Conservation (phyloP, 2,113 vertebrate species). For the Eupsittula cactorum region DNA sequence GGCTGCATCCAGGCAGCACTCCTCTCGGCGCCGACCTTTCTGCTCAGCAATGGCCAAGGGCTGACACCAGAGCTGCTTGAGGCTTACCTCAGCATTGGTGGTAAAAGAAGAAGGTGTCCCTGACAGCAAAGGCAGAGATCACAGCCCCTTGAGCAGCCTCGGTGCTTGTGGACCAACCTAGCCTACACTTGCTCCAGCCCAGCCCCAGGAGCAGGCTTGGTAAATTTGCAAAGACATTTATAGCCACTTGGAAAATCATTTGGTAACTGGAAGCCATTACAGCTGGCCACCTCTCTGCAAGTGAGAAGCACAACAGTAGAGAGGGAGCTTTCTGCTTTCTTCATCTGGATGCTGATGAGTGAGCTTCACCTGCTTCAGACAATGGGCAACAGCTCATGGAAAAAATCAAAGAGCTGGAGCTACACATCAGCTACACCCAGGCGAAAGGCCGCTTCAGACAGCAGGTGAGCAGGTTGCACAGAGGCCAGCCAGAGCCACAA, state of each 20-base stretch:
- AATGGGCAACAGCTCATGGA: constrained; percentile 62
- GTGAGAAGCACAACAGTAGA: neutral
- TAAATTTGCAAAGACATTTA: neutral
- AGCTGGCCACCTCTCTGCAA: neutral
- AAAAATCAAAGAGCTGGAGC: constrained; percentile 69
- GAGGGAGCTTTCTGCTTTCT: neutral
- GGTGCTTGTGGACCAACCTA: neutral
- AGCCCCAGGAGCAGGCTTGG: neutral
- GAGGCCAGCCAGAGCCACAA: neutral
- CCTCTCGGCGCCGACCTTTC: neutral
- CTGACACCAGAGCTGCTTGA: neutral
- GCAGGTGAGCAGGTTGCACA: constrained; percentile 51
- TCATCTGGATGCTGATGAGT: constrained; percentile 66
- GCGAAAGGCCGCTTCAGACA: constrained; percentile 65
- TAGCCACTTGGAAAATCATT: neutral
- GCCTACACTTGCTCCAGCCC: neutral
- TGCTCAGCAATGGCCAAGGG: neutral
- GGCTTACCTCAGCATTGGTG: neutral
- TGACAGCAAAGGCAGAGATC: neutral
- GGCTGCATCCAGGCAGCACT: neutral
- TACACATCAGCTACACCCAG: constrained; percentile 4
- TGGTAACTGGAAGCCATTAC: neutral
- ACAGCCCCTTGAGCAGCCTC: neutral
- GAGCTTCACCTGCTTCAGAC: constrained; percentile 75
- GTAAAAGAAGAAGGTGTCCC: neutral